Evolutionary conservation across 2,797 vertebrate species (phyloP), one percentile per base, ranked within the genome.

Genomic region (Paedocypris micromegethes): DNA sequence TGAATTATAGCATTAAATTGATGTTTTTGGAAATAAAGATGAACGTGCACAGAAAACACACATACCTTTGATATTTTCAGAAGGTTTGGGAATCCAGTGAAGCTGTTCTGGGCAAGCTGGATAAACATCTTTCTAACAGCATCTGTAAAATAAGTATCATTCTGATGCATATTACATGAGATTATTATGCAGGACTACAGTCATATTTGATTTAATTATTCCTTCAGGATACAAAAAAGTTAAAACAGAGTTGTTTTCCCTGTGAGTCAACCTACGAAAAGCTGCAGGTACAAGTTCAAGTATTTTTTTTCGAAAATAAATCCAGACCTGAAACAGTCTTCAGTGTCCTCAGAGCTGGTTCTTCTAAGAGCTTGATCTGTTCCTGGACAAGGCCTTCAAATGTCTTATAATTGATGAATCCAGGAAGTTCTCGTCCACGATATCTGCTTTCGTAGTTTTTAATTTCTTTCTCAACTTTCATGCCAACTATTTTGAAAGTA

Each of bases 361-460:
- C 84, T 53, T 94, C 92, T 75, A 95, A 78, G 0, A 56, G 9
- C 42, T 53, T 71, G 66, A 96, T 81, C 67, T 93, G 89, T 0
- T 88, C 77, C 75, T 82, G 90, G 43, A 94, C 59, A 7, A 94
- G 87, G 2, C 67, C 72, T 79, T 95, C 94, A 74, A 95, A 94
- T 0, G 85, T 91, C 71, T 77, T 92, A 78, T 92, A 94, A 77
- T 86, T 95, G 80, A 85, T 85, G 77, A 96, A 94, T 0, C 91
- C 91, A 0, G 91, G 91, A 43, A 94, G 87, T 69, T 93, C 93
- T 78, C 89, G 81, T 2, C 93, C 93, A 5, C 91, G 87, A 66
- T 90, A 92, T 9, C 4, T 86, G 0, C 78, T 70, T 68, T 94
- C 91, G 4, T 91, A 92, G 3, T 66, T 60, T 1, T 0, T 8